Evolutionary conservation across 2,888 invertebrate genomes (phyloP), one percentile per base, ranked within the genome.

Genomic region (Chamaedrilus cognettii): DNA sequence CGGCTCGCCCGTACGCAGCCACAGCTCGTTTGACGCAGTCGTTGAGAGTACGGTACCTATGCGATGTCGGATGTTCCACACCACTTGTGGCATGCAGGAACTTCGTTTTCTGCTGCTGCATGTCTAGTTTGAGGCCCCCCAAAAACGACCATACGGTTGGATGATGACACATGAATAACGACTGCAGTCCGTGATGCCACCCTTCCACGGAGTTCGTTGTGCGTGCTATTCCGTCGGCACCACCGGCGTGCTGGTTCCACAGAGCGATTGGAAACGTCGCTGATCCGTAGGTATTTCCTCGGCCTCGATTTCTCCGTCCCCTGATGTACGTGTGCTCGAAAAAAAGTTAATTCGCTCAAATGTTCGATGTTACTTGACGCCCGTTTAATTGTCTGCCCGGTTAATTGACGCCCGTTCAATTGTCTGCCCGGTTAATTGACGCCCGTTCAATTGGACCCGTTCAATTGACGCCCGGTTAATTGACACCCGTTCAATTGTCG

Each of bases 41-140:
- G n/a, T n/a, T n/a, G n/a, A n/a, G n/a, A n/a, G n/a, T n/a, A n/a
- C n/a, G n/a, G n/a, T n/a, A n/a, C n/a, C n/a, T n/a, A n/a, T n/a
- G n/a, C n/a, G n/a, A n/a, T n/a, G n/a, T n/a, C n/a, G n/a, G n/a
- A n/a, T n/a, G n/a, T n/a, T n/a, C n/a, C n/a, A n/a, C n/a, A n/a
- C 60, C 60, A 60, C 28, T 28, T 49, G 60, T 49, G 23, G 11
- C 49, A 28, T 60, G 60, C 60, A 60, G 26, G 35, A 60, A 49
- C 28, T 23, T 7, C 87, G 77, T 89, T 87, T 84, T 89, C 90
- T 32, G 90, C 89, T 73, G 88, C 86, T 76, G 88, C 88, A 60
- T 90, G 83, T 1, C 85, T 80, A 35, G 89, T 88, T 77, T 85
- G 35, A 32, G 5, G 28, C 51, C 61, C 42, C 2, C 49, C n/a